Conservation (phyloP, 2,888 invertebrate genomes). For the Trissolcus brochymenae region DNA sequence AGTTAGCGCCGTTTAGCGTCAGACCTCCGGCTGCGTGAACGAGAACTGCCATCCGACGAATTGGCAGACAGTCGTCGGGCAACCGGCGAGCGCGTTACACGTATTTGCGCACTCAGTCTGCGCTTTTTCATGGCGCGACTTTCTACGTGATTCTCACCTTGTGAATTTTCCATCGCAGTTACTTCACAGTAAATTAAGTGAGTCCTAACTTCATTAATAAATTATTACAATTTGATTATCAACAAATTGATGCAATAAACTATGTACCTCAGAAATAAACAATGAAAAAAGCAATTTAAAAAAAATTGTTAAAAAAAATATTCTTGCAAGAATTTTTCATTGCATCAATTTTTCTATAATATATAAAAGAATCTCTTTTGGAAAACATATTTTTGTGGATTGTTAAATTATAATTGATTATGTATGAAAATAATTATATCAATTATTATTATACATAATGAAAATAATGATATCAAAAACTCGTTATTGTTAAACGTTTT, state of each 20-base stretch:
- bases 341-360: too few species aligned
- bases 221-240: neutral
- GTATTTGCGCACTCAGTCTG: slow-evolving; percentile 31
- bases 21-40: slow-evolving; percentile 52
- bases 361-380: too few species aligned
- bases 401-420: too few species aligned
- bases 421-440: too few species aligned
- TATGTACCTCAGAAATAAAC: too few species aligned
- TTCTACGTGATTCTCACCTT: slow-evolving; percentile 17
- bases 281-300: too few species aligned
- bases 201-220: neutral
- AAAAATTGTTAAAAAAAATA: too few species aligned
- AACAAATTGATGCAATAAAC: neutral
- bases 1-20: slow-evolving; percentile 59
- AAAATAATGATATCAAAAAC: too few species aligned
- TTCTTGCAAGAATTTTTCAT: too few species aligned
- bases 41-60: slow-evolving; percentile 17
- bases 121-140: slow-evolving; percentile 36
- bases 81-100: slow-evolving; percentile 60
- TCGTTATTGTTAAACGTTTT: too few species aligned
- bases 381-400: too few species aligned
- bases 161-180: slow-evolving; percentile 5
- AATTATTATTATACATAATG: too few species aligned
- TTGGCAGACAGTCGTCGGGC: slow-evolving; percentile 62
- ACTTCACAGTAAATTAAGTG: slow-evolving; percentile 13